Evolutionary conservation across 2,113 vertebrate species (phyloP), one percentile per base, ranked within the genome.

Genomic region (Donacobius atricapilla): DNA sequence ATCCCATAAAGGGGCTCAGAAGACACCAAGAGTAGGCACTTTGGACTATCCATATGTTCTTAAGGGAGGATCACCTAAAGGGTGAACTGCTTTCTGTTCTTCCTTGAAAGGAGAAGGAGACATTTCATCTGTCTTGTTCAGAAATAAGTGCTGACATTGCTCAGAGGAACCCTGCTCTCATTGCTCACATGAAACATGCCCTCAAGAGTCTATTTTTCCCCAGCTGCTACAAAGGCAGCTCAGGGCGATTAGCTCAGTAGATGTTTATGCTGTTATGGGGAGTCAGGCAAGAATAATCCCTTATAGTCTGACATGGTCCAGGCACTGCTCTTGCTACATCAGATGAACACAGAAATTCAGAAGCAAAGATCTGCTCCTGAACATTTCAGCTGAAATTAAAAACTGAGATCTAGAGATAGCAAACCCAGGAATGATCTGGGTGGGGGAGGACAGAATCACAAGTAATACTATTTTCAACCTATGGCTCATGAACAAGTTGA

Each of bases 281-380:
- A 86, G 50, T 42, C 83, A 80, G 71, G 35, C 64, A 92, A 89
- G 83, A 94, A 73, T 37, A 83, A 93, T 57, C 56, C 44, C 71
- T 66, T 69, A 37, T 7, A 73, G 68, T 9, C 35, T 80, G 31
- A 39, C 40, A 24, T 3, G 18, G 64, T 31, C 56, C 40, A 56
- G 48, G 20, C 56, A 61, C 57, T 44, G 68, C 14, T 88, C 42
- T 81, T 0, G 0, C 56, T 75, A 39, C 25, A 9, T 4, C 47
- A 85, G 37, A 60, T 75, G 40, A 54, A 47, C 66, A 58, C 44
- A 42, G 40, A 91, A 72, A 31, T 44, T 19, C 10, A 76, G 80
- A 63, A 80, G 25, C 60, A 80, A 94, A 90, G 50, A 19, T 76
- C 35, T 66, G 35, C 33, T 50, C 68, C 39, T 44, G 24, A 82